These are phyloP conservation scores for Choristoneura fumiferana DNA, from an alignment of 1,140 invertebrate species.

Conservation along the genomic window DNA sequence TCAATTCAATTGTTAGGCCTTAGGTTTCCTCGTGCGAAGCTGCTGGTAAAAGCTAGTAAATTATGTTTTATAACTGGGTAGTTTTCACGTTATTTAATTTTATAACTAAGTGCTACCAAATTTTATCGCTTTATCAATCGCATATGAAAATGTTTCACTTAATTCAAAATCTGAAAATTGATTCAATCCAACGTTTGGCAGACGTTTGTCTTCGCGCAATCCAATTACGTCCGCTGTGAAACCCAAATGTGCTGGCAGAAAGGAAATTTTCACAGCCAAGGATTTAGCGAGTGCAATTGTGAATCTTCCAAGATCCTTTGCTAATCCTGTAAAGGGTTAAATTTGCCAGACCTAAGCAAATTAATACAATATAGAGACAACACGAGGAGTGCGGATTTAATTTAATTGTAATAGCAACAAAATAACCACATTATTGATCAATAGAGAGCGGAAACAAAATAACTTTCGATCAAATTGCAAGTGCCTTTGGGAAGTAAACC, in stretches of 20 bases:
- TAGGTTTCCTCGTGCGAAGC: too few relatives aligned
- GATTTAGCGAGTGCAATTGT: conserved; percentile 10
- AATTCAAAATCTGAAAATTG: neutral
- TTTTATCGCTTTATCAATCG: neutral
- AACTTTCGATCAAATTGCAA: too few relatives aligned
- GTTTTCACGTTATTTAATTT: too few relatives aligned
- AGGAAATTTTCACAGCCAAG: conserved; percentile 8
- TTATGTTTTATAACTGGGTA: too few relatives aligned
- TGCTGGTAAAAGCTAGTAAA: too few relatives aligned
- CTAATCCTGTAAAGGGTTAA: conserved; percentile 12
- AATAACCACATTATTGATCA: too few relatives aligned
- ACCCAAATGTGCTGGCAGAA: conserved; percentile 12
- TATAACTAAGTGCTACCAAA: too few relatives aligned
- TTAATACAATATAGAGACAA: neutral
- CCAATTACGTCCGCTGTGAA: conserved; percentile 11
- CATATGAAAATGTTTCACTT: neutral
- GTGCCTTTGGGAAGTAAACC: too few relatives aligned
- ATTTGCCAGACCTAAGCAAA: neutral
- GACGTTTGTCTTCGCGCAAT: conserved; percentile 3
- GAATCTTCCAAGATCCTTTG: neutral
- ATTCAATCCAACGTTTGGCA: neutral
- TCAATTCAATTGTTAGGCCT: too few relatives aligned
- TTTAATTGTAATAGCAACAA: too few relatives aligned
- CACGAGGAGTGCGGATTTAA: too few relatives aligned
- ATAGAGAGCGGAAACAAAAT: too few relatives aligned